Percentiles rank a stretch among this genome's conserved stretches.
Conservation (phyloP, 2,797 vertebrate genomes). For the Acrossocheilus fasciatus region DNA sequence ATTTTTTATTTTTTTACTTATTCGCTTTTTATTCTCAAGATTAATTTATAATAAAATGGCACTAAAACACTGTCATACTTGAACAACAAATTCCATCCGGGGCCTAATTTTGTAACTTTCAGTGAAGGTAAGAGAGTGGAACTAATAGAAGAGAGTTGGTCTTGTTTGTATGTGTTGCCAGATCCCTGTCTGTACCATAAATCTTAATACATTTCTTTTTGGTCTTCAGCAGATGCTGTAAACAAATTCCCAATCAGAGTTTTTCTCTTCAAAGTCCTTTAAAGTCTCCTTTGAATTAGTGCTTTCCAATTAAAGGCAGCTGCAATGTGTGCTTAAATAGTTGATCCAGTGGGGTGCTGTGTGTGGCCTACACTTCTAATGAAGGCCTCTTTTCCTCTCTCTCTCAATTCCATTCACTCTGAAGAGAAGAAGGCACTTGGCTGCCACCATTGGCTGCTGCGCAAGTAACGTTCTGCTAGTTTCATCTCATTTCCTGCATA, state of each 20-base stretch:
- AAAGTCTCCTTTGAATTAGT: slow-evolving; percentile 31
- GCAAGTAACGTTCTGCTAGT: slow-evolving; percentile 53
- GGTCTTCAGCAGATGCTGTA: slow-evolving; percentile 10
- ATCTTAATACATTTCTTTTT: slow-evolving; percentile 34
- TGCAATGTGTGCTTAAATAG: slow-evolving; percentile 35
- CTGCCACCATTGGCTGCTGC: slow-evolving; percentile 52
- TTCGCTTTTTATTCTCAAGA: no score
- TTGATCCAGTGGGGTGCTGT: slow-evolving; percentile 33
- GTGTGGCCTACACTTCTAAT: slow-evolving; percentile 37
- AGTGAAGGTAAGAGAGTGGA: slow-evolving; percentile 6
- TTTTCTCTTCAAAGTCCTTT: slow-evolving; percentile 22
- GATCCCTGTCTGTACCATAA: not conserved
- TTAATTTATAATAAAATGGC: not conserved
- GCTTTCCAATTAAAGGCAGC: slow-evolving; percentile 17
- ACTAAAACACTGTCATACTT: not conserved
- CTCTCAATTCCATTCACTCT: slow-evolving; percentile 6
- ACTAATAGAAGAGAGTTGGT: slow-evolving; percentile 4
- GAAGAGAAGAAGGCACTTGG: slow-evolving; percentile 42
- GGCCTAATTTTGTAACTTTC: not conserved
- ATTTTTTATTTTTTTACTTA: not conserved
- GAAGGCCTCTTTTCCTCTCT: slow-evolving; percentile 22
- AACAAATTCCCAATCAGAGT: slow-evolving; percentile 12
- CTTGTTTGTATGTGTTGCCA: slow-evolving; percentile 5
- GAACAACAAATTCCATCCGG: not conserved
- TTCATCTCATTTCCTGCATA: slow-evolving; percentile 59